Evolutionary conservation across 1,140 invertebrate genomes (phyloP).

Genomic region (Drosophila lacteicornis): DNA sequence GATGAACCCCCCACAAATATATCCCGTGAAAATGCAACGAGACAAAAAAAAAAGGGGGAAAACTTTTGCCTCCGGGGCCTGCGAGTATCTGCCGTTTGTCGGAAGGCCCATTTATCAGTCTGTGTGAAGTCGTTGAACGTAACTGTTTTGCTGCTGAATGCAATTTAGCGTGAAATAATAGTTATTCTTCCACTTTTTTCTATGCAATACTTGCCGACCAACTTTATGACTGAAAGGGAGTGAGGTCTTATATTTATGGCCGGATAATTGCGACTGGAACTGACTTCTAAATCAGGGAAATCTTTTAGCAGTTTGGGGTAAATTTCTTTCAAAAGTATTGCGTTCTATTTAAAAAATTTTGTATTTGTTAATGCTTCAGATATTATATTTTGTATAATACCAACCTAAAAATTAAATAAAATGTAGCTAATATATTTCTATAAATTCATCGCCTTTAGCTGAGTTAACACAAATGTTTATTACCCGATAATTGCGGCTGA

Average conservation of each 20-base stretch:
- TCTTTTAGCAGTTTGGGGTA: too few relatives aligned
- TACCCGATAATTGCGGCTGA: slow-evolving; percentile 5
- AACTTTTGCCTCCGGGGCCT: slow-evolving; percentile 27
- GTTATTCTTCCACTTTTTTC: slow-evolving; percentile 28
- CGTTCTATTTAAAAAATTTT: background rate
- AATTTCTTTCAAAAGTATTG: background rate
- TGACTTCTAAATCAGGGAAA: background rate
- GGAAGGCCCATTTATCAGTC: slow-evolving; percentile 67
- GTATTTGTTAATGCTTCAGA: background rate
- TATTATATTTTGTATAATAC: background rate
- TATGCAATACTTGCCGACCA: slow-evolving; percentile 22
- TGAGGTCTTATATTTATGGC: slow-evolving; percentile 23
- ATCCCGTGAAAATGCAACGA: slow-evolving; percentile 26
- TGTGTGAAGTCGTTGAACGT: slow-evolving; percentile 68
- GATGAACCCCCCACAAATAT: slow-evolving; percentile 37
- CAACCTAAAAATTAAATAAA: background rate
- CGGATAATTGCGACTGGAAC: slow-evolving; percentile 23
- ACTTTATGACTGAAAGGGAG: slow-evolving; percentile 20
- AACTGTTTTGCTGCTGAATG: slow-evolving; percentile 61
- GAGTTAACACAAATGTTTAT: background rate
- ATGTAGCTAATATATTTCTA: background rate
- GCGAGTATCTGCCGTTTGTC: slow-evolving; percentile 14
- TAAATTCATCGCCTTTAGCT: background rate
- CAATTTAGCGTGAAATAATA: slow-evolving; percentile 71
- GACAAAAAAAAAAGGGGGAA: slow-evolving; percentile 10